These are phyloP conservation scores for Laothoe populi DNA, from an alignment of 2,888 invertebrate species.

Conservation along the genomic window DNA sequence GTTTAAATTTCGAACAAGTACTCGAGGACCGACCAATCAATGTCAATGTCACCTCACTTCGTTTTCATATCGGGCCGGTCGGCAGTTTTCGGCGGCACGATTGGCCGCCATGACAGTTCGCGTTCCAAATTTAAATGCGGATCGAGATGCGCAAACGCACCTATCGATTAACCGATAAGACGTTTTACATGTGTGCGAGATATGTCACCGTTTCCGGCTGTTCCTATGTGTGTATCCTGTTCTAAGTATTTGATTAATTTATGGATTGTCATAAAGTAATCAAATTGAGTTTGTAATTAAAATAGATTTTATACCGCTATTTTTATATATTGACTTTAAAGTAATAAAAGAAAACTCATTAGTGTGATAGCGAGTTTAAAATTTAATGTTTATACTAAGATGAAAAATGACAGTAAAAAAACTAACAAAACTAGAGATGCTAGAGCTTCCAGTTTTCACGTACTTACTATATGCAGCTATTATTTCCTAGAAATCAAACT, in stretches of 20 bases:
- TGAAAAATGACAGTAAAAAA: not conserved
- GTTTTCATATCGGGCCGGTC: conserved; percentile 55
- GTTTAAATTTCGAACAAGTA: conserved; percentile 52
- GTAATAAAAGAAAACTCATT: not conserved
- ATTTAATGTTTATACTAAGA: not conserved
- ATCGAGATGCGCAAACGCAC: conserved; percentile 75
- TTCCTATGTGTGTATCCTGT: conserved; percentile 53
- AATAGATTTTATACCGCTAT: not conserved
- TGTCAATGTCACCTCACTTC: conserved; percentile 68
- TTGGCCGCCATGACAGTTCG: conserved; percentile 74
- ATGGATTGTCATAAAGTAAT: not conserved
- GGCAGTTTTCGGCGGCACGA: conserved; percentile 61
- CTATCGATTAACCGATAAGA: conserved; percentile 77
- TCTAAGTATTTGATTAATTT: conserved; percentile 17
- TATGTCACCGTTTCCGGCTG: conserved; percentile 67
- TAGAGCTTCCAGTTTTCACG: not conserved
- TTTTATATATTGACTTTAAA: not conserved
- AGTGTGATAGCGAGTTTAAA: not conserved
- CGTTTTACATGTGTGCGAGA: conserved; percentile 53
- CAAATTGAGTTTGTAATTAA: conserved; percentile 2
- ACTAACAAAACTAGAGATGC: not conserved
- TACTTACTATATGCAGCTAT: not conserved
- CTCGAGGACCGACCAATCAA: conserved; percentile 64
- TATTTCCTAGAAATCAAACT: not conserved
- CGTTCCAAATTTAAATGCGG: conserved; percentile 81